Conservation (phyloP, 2,797 vertebrate genomes). For the Anomalospiza imberbis region DNA sequence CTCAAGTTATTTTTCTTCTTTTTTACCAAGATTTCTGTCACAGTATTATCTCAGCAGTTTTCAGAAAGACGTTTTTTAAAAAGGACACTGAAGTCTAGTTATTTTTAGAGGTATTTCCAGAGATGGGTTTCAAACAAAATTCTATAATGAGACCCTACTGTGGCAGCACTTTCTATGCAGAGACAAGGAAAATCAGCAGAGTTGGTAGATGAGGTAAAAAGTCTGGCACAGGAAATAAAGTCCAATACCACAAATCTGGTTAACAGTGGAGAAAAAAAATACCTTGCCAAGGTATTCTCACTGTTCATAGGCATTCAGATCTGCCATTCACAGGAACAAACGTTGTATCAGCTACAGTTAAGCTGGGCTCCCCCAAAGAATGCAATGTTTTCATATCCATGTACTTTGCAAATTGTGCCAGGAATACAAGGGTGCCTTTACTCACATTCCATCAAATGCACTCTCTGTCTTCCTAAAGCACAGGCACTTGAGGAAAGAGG, state of each 20-base stretch:
- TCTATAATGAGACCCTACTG: neutral
- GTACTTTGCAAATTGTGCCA: neutral
- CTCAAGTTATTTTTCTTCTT: neutral
- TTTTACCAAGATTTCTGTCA: neutral
- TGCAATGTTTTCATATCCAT: neutral
- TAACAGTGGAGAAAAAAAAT: neutral
- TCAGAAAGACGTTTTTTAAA: neutral
- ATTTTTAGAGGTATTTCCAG: neutral
- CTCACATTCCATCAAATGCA: neutral
- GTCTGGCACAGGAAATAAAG: neutral
- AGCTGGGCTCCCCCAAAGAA: neutral
- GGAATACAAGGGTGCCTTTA: neutral
- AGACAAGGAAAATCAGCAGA: neutral
- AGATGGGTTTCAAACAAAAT: neutral
- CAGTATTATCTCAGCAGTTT: neutral
- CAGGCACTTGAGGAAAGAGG: neutral
- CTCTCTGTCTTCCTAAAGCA: neutral
- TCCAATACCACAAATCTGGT: neutral
- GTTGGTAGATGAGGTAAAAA: neutral
- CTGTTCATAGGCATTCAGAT: neutral
- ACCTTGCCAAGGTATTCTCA: neutral
- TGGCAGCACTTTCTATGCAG: neutral
- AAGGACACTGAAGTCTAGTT: neutral
- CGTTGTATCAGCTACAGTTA: neutral
- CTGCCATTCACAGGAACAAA: neutral